Percentiles rank a stretch among this genome's conserved stretches.
Conservation (phyloP, 35 echinoderm and acorn worm genomes). For the Ophioderma brevispina region DNA sequence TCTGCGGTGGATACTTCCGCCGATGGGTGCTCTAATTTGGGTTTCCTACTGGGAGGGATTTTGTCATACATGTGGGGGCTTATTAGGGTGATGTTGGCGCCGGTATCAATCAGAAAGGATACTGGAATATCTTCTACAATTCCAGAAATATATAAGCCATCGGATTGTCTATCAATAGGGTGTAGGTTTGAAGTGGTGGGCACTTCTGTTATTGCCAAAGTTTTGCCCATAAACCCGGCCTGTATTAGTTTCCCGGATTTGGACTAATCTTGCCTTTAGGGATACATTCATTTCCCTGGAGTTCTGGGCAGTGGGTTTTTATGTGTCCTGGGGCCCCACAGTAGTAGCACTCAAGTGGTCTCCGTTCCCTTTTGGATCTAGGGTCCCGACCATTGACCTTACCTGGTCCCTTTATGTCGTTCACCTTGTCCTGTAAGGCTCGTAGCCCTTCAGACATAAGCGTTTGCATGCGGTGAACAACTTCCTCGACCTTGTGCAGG, state of each 20-base stretch:
- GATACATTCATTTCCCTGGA: background rate
- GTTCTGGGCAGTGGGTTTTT: background rate
- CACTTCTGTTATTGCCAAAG: background rate
- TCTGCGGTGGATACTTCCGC: background rate
- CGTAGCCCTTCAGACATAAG: background rate
- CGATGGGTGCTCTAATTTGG: background rate
- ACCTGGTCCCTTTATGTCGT: no score
- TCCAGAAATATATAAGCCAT: background rate
- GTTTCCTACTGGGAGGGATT: background rate
- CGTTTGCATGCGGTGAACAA: background rate
- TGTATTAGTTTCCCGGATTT: background rate
- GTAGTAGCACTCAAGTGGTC: background rate
- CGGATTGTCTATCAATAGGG: background rate
- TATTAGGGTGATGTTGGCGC: background rate
- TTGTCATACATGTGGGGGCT: background rate
- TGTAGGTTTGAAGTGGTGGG: background rate
- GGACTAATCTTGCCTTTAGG: no score
- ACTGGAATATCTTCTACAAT: background rate
- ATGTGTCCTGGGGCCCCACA: background rate
- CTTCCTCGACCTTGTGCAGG: background rate
- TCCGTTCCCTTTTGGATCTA: no score
- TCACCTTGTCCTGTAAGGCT: background rate
- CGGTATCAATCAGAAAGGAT: background rate
- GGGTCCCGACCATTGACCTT: no score
- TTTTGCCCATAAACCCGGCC: background rate